Percentiles rank a stretch among this genome's conserved stretches.
These are phyloP conservation scores for Zonitis immaculata DNA, from an alignment of 2,888 invertebrate genomes.

Conservation along the genomic window DNA sequence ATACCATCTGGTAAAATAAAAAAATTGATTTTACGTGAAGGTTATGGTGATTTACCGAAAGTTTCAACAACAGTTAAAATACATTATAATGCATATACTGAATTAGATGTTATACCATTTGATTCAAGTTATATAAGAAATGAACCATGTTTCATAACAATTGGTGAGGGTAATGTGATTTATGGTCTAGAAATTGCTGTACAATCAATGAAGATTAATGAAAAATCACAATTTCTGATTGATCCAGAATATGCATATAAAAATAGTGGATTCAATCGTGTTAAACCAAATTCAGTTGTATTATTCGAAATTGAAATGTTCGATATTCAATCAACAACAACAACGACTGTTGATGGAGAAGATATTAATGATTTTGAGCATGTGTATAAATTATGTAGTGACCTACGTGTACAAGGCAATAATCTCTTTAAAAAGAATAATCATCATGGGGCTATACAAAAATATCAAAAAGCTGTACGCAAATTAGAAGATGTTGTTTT, in stretches of 20 bases:
- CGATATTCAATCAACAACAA: conserved; percentile 53
- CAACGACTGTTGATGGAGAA: conserved; percentile 51
- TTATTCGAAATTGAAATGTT: conserved; percentile 70
- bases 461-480: conserved; percentile 59
- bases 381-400: conserved; percentile 56
- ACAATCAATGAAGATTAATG: conserved; percentile 70
- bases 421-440: conserved; percentile 55
- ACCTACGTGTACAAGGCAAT: conserved; percentile 60
- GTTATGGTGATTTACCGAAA: conserved; percentile 56
- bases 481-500: conserved; percentile 64
- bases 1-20: conserved; percentile 54
- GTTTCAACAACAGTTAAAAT: conserved; percentile 57
- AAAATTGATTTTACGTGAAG: conserved; percentile 57
- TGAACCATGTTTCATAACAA: conserved; percentile 46
- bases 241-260: conserved; percentile 71
- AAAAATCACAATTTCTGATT: conserved; percentile 72
- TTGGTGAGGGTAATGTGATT: conserved; percentile 46
- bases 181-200: conserved; percentile 69
- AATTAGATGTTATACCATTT: conserved; percentile 66
- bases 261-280: conserved; percentile 68
- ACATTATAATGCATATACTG: conserved; percentile 68
- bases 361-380: conserved; percentile 59
- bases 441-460: conserved; percentile 48
- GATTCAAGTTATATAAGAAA: conserved; percentile 60
- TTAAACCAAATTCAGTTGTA: conserved; percentile 68